A percentile compares a stretch with the other conserved stretches of the same genome.
Evolutionary conservation across 1,140 invertebrate species (phyloP).

Genomic region (Colletes latitarsis): DNA sequence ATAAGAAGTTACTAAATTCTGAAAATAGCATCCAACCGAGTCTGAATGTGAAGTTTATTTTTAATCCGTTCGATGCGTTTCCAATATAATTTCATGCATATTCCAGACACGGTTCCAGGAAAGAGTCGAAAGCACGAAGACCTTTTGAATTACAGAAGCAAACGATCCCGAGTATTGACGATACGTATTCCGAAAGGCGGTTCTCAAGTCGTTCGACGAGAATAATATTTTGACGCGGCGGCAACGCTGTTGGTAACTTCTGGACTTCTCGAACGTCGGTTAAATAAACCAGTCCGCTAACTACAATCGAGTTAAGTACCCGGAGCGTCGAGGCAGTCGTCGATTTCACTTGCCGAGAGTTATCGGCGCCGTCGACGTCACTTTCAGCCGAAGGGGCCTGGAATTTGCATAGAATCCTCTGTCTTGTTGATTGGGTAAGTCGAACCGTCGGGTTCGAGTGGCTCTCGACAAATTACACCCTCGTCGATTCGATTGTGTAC

Average conservation of each 20-base stretch:
- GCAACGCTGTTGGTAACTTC: background rate
- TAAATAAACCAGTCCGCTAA: constrained; percentile 44
- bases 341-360: constrained; percentile 59
- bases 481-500: background rate
- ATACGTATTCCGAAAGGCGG: background rate
- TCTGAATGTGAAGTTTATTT: too few relatives aligned
- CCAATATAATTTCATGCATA: too few relatives aligned
- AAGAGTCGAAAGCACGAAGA: too few relatives aligned
- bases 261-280: constrained; percentile 13
- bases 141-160: too few relatives aligned
- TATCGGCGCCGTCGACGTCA: constrained; percentile 46
- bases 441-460: constrained; percentile 18
- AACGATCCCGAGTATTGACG: too few relatives aligned
- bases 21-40: too few relatives aligned
- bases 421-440: constrained; percentile 50
- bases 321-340: constrained; percentile 29
- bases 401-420: constrained; percentile 57
- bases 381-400: constrained; percentile 33
- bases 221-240: background rate
- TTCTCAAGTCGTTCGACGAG: too few relatives aligned
- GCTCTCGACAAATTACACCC: constrained; percentile 12
- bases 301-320: constrained; percentile 50
- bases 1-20: too few relatives aligned
- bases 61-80: too few relatives aligned
- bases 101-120: too few relatives aligned